A percentile compares a stretch with the other conserved stretches of the same genome.
Conservation (phyloP, 1,140 invertebrate species). For the Aphelinus certus region DNA sequence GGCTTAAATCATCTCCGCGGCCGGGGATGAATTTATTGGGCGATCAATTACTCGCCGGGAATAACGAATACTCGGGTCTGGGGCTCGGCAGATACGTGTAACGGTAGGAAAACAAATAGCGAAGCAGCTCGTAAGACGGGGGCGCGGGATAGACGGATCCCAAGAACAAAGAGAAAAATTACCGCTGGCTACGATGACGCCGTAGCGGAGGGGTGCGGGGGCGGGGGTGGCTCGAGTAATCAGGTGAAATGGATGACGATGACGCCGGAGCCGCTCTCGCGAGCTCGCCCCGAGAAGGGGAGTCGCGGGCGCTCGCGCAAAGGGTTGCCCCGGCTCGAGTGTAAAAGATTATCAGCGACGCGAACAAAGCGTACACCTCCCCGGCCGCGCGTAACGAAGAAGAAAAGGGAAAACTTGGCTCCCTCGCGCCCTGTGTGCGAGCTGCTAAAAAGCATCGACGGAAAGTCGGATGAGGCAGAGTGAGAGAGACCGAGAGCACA, state of each 20-base stretch:
- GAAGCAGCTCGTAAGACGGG: background rate
- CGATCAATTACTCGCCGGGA: too few relatives aligned
- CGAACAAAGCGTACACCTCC: too few relatives aligned
- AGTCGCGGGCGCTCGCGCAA: background rate
- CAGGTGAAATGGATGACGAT: slow-evolving; percentile 25
- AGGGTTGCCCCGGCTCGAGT: slow-evolving; percentile 47
- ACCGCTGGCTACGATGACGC: too few relatives aligned
- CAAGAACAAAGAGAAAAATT: too few relatives aligned
- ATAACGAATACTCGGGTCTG: background rate
- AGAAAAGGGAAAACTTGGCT: slow-evolving; percentile 28
- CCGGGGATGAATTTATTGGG: too few relatives aligned
- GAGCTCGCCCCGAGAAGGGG: background rate
- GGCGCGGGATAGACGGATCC: background rate
- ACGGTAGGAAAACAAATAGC: background rate
- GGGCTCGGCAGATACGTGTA: background rate
- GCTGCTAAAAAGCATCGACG: slow-evolving; percentile 22
- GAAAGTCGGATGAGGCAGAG: slow-evolving; percentile 43
- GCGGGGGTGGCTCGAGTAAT: background rate
- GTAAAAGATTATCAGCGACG: slow-evolving; percentile 60
- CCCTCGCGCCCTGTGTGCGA: too few relatives aligned
- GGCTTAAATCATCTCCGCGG: too few relatives aligned
- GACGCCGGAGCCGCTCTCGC: background rate
- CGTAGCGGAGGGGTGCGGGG: too few relatives aligned
- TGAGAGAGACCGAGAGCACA: slow-evolving; percentile 28
- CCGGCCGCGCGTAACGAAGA: slow-evolving; percentile 36